A percentile compares a stretch with the other conserved stretches of the same genome.
Evolutionary conservation across 2,888 invertebrate species (phyloP).

Genomic region (Serripes groenlandicus): DNA sequence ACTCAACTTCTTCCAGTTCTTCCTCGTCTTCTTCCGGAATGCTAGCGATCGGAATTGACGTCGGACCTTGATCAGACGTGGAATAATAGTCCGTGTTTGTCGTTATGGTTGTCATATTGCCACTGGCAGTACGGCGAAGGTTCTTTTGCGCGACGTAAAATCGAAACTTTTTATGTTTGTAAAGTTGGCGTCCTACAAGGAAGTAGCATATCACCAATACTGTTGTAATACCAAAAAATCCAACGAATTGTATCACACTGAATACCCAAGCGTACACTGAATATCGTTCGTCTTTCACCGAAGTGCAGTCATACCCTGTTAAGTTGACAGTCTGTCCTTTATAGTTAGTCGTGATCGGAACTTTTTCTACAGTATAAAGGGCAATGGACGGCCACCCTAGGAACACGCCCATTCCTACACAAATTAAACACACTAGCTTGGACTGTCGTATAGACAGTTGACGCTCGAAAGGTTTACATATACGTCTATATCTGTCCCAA

Average conservation of each 20-base stretch:
- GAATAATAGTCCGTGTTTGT: conserved; percentile 53
- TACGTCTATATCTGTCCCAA: conserved; percentile 76
- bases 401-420: conserved; percentile 50
- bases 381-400: conserved; percentile 72
- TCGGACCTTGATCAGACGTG: conserved; percentile 36
- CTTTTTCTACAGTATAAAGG: conserved; percentile 72
- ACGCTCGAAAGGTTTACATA: conserved; percentile 76
- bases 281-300: conserved; percentile 62
- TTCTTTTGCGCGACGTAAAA: conserved; percentile 61
- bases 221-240: conserved; percentile 70
- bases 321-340: conserved; percentile 27
- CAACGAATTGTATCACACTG: conserved; percentile 72
- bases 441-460: conserved; percentile 73
- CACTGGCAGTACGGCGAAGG: conserved; percentile 57
- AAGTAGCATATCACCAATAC: conserved; percentile 70
- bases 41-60: conserved; percentile 45
- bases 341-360: conserved; percentile 60
- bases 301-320: conserved; percentile 76
- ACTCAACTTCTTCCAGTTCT: conserved; percentile 60
- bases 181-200: conserved; percentile 71
- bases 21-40: conserved; percentile 65
- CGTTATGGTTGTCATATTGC: conserved; percentile 55
- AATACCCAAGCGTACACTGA: conserved; percentile 72
- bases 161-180: conserved; percentile 66
- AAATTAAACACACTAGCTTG: conserved; percentile 57